phyloP scores from a whole-genome alignment of 2,888 invertebrate species.

The Syrphus vitripennis region DNA sequence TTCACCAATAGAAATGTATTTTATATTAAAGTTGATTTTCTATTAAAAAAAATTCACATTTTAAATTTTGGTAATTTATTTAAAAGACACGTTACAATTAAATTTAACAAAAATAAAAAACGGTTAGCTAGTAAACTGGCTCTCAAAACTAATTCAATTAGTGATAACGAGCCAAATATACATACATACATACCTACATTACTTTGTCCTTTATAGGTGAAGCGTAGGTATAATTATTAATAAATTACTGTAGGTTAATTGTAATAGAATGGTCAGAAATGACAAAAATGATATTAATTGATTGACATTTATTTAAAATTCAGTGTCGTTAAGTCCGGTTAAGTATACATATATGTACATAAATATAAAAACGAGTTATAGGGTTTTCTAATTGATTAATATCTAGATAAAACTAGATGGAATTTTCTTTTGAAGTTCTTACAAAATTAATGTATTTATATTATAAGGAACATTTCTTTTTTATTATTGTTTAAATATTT shows the following conservation, averaged over 20 bases:
- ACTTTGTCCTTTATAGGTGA: constrained; percentile 41
- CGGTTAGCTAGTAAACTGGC: neutral
- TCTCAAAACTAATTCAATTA: constrained; percentile 47
- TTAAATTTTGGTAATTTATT: neutral
- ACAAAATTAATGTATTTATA: neutral
- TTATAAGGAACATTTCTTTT: neutral
- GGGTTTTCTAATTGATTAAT: neutral
- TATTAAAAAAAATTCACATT: neutral
- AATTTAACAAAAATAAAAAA: neutral
- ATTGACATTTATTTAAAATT: constrained; percentile 31
- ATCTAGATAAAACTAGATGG: constrained; percentile 38
- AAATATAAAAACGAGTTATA: neutral
- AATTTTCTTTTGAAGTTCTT: constrained; percentile 18
- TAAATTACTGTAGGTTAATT: constrained; percentile 55
- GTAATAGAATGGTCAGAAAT: constrained; percentile 11
- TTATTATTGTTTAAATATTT: neutral
- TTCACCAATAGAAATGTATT: neutral
- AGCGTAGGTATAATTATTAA: constrained; percentile 39
- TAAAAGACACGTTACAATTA: neutral
- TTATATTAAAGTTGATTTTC: constrained; percentile 5
- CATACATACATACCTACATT: too few species aligned
- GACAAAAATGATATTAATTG: constrained; percentile 31
- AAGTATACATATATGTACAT: neutral
- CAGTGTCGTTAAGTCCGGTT: constrained; percentile 10
- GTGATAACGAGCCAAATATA: constrained; percentile 30